Percentiles rank a stretch among this genome's conserved stretches.
Conservation (phyloP, 2,797 vertebrate genomes). For the Salarias fasciatus region DNA sequence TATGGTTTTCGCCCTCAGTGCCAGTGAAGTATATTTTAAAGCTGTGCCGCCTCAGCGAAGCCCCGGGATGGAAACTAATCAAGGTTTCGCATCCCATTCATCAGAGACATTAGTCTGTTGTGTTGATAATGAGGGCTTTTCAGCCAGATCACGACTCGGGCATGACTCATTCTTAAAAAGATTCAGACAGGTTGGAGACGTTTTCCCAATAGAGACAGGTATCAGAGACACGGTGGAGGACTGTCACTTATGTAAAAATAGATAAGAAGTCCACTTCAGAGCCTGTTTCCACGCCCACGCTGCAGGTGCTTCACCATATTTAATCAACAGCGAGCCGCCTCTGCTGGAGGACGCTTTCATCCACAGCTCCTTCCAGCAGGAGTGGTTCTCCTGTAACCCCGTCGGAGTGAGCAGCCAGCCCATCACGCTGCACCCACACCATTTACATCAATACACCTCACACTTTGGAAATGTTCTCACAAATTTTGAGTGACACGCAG, state of each 20-base stretch:
- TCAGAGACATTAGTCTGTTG: constrained; percentile 15
- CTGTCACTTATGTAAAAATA: constrained; percentile 1
- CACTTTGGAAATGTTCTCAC: too few relatives aligned
- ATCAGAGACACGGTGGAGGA: not conserved
- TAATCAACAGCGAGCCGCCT: constrained; percentile 26
- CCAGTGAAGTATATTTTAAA: too few relatives aligned
- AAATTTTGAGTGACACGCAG: too few relatives aligned
- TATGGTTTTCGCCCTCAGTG: too few relatives aligned
- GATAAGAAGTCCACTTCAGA: constrained; percentile 35
- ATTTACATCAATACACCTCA: too few relatives aligned
- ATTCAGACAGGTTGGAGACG: constrained; percentile 4
- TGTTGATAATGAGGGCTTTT: constrained; percentile 31
- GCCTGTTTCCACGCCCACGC: constrained; percentile 44
- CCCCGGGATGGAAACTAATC: not conserved
- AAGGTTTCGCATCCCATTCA: constrained; percentile 11
- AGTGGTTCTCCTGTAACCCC: constrained; percentile 42
- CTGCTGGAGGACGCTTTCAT: constrained; percentile 33
- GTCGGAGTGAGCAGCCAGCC: not conserved
- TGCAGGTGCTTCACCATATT: constrained; percentile 21
- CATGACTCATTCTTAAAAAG: constrained; percentile 33
- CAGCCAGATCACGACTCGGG: constrained; percentile 29
- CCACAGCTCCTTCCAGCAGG: constrained; percentile 37
- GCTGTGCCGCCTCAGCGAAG: too few relatives aligned
- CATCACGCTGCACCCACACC: constrained; percentile 9
- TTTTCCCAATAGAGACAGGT: constrained; percentile 11